These are phyloP conservation scores for Araneus ventricosus DNA, from an alignment of 1,140 invertebrate species.

Conservation along the genomic window DNA sequence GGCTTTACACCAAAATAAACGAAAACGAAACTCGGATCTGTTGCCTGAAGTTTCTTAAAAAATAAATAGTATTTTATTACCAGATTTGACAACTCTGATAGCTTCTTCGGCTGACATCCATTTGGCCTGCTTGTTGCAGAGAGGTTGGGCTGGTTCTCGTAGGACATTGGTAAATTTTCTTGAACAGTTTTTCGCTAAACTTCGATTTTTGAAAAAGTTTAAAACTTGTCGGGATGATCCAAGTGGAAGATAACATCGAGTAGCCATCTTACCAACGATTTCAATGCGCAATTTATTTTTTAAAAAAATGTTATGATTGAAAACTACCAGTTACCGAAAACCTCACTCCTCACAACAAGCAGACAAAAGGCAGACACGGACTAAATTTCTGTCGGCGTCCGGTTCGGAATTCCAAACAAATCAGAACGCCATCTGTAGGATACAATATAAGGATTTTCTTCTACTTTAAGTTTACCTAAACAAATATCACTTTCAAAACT, in stretches of 20 bases:
- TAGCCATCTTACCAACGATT: conserved; percentile 46
- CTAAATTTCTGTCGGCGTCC: background rate
- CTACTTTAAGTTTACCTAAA: no score
- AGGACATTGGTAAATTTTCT: conserved; percentile 77
- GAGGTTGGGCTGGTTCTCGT: conserved; percentile 80
- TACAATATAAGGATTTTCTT: background rate
- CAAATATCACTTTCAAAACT: no score
- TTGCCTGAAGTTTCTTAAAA: background rate
- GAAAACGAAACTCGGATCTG: background rate
- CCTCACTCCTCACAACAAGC: background rate
- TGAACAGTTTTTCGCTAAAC: background rate
- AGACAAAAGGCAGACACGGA: conserved; percentile 1
- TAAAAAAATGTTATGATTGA: background rate
- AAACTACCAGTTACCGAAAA: background rate
- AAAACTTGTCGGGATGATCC: conserved; percentile 50
- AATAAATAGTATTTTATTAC: conserved; percentile 76
- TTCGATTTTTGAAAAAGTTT: conserved; percentile 52
- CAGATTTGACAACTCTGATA: conserved; percentile 80
- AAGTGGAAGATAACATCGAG: conserved; percentile 46
- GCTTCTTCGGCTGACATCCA: conserved; percentile 81
- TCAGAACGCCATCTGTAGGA: background rate
- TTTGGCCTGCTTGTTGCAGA: conserved; percentile 79
- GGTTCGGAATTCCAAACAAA: conserved; percentile 15
- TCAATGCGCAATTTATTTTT: background rate
- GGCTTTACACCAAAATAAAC: background rate